Conservation (phyloP, 92 coral and sea anemone genomes). For the Parazoanthus swiftii region DNA sequence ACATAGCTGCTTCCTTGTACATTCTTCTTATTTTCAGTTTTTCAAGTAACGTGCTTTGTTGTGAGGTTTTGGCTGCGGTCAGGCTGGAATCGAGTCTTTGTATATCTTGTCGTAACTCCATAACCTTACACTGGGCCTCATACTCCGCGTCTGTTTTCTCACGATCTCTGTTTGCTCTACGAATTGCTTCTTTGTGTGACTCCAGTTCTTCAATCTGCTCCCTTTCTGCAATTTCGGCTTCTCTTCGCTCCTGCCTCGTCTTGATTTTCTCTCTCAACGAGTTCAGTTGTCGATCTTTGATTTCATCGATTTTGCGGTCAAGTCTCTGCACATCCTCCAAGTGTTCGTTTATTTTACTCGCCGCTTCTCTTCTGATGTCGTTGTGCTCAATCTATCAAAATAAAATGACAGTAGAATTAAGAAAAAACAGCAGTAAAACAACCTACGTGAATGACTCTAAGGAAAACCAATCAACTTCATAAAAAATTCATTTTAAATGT, state of each 20-base stretch:
- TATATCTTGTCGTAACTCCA: constrained; percentile 9
- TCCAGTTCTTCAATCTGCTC: constrained; percentile 17
- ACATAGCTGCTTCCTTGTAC: not conserved
- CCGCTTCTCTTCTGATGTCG: constrained; percentile 29
- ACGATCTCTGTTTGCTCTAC: not conserved
- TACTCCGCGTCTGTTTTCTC: not conserved
- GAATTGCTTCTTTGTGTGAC: constrained; percentile 8
- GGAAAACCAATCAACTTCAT: no score
- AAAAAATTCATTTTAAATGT: no score
- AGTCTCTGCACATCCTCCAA: constrained; percentile 23
- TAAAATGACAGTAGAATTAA: not conserved
- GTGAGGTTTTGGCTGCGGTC: not conserved
- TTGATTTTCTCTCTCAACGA: constrained; percentile 26
- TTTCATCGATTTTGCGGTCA: constrained; percentile 17
- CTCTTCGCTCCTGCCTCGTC: constrained; percentile 14
- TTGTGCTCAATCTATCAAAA: not conserved
- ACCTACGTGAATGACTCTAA: no score
- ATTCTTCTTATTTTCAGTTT: constrained; percentile 12
- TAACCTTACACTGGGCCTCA: constrained; percentile 3
- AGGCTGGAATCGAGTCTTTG: not conserved
- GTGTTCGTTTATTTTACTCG: constrained; percentile 1
- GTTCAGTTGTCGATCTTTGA: constrained; percentile 11
- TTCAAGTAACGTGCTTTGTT: not conserved
- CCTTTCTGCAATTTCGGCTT: constrained; percentile 30
- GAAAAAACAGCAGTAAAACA: not conserved